Conservation (phyloP, 2,797 vertebrate genomes). For the Anabacerthia variegaticeps region DNA sequence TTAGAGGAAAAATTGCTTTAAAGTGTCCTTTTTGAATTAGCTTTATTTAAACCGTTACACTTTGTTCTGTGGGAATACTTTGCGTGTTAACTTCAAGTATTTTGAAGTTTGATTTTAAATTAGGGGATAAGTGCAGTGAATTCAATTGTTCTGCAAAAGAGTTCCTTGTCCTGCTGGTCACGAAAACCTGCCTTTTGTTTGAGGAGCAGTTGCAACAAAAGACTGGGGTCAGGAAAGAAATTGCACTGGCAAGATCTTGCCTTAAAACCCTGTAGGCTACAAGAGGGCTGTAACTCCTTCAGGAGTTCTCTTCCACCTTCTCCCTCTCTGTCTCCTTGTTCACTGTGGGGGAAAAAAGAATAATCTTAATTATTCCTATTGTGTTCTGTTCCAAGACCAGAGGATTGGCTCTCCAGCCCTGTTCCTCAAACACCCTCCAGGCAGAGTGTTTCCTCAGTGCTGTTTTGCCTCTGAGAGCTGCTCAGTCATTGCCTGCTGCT, state of each 20-base stretch:
- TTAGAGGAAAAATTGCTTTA: not conserved
- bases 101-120: not conserved
- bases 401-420: not conserved
- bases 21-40: not conserved
- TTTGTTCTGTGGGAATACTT: not conserved
- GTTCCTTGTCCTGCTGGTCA: not conserved
- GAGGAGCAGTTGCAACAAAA: not conserved
- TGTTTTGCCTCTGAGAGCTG: not conserved
- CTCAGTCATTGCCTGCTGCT: not conserved
- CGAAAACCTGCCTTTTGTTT: not conserved
- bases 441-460: not conserved
- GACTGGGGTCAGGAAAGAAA: not conserved
- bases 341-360: not conserved
- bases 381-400: not conserved
- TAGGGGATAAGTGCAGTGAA: not conserved
- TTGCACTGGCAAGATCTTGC: not conserved
- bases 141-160: not conserved
- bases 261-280: not conserved
- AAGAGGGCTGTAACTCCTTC: not conserved
- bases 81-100: not conserved
- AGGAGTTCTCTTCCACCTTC: not conserved
- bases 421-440: not conserved
- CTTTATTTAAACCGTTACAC: not conserved
- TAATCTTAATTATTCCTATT: not conserved
- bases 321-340: not conserved